Percentiles rank a stretch among this genome's conserved stretches.
phyloP scores from a whole-genome alignment of 2,797 vertebrate species.

The Urosaurus nigricauda region DNA sequence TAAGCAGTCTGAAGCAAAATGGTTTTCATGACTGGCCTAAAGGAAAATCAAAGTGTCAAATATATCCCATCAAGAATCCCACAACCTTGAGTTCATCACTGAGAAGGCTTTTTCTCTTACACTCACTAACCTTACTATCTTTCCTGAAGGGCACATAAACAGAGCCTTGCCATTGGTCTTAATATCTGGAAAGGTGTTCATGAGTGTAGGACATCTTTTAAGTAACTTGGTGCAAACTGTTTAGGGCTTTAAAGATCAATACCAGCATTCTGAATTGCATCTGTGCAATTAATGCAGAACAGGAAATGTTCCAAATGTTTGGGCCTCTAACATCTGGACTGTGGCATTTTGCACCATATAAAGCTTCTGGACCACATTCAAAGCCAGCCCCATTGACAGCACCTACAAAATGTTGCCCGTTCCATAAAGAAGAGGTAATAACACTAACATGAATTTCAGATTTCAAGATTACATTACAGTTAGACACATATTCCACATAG shows the following conservation, averaged over 20 bases:
- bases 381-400: neutral
- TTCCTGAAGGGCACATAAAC: neutral
- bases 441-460: neutral
- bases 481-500: neutral
- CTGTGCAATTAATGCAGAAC: neutral
- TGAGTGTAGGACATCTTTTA: neutral
- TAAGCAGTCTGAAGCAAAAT: neutral
- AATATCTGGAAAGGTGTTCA: neutral
- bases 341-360: neutral
- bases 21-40: neutral
- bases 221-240: neutral
- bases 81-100: neutral
- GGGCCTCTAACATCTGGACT: neutral
- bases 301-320: neutral
- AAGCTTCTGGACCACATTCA: neutral
- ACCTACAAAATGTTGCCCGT: neutral
- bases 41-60: neutral
- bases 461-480: neutral
- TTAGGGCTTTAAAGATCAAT: neutral
- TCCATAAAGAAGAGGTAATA: neutral
- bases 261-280: neutral
- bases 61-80: neutral
- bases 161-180: neutral
- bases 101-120: neutral
- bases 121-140: neutral